Base-by-base conservation (phyloP, 2,797 vertebrate species). In the Carduelis carduelis region DNA sequence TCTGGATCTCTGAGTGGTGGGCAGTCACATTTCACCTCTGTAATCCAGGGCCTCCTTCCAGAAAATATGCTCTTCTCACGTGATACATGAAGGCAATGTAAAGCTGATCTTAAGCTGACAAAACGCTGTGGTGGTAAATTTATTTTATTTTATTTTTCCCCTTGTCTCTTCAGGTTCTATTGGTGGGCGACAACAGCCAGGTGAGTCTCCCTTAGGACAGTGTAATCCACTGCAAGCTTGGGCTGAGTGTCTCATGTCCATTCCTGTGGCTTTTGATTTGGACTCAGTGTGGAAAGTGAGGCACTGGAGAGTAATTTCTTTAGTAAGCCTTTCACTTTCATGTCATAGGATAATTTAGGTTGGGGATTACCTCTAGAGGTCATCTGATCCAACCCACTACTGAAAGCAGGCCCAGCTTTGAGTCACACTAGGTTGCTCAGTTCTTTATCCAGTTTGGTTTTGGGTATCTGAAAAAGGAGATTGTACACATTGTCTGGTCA, bases 121-220 rank as follows among this genome's bases (percentile, higher is more conserved):
- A 56, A 65, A 72, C 21, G 5, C 41, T 20, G 12, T 75, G 41
- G 8, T 72, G 39, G 21, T 57, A 72, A 65, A 52, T 77, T 49
- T 43, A 64, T 61, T 88, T 82, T 93, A 11, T 83, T 65, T 93
- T 92, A 12, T 77, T 71, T 87, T 41, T 65, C 30, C 32, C 55
- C 37, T 96, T 93, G 66, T 77, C 41, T 91, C 35, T 97, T 95
- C 91, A 84, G 96, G 97, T 86, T 83, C 96, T n/a, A 11, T 97
- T 79, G 97, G 96, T 92, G 97, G 96, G 53, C 96, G 89, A 68
- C 95, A 97, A 8, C 79, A 97, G 76, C 97, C 98, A 97, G 98
- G 98, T 98, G 68, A 89, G 97, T 57, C 63, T 95, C 56, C 37
- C 30, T 20, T 52, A 56, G 24, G 49, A 21, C 28, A 35, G 4